Evolutionary conservation across 2,797 vertebrate genomes (phyloP).

Genomic region (Prunella strophiata): DNA sequence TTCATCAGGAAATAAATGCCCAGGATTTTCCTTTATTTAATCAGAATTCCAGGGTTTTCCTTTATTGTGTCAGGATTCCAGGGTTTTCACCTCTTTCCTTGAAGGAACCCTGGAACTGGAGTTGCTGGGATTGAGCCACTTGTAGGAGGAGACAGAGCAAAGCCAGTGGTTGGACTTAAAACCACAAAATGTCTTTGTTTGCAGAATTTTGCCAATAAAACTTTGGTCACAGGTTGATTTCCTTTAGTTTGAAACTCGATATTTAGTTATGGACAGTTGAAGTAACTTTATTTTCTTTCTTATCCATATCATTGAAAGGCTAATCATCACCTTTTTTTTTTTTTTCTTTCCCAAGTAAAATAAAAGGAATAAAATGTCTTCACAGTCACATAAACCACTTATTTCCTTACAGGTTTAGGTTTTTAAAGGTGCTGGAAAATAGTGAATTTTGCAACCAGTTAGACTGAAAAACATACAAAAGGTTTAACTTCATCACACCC

Average conservation of each 20-base stretch:
- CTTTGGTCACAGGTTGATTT: neutral
- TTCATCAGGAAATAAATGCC: too few relatives aligned
- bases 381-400: neutral
- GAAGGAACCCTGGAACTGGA: neutral
- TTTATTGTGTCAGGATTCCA: neutral
- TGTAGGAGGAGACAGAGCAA: neutral
- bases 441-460: neutral
- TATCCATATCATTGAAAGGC: neutral
- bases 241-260: neutral
- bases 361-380: conserved; percentile 12
- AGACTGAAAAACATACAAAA: neutral
- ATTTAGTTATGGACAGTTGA: neutral
- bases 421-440: neutral
- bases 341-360: neutral
- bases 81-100: neutral
- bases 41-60: neutral
- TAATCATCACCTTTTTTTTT: neutral
- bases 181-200: neutral
- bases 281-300: neutral
- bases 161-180: neutral
- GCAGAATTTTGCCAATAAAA: neutral
- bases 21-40: neutral
- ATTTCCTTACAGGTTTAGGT: conserved; percentile 14
- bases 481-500: neutral
- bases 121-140: neutral